Evolutionary conservation across 2,797 vertebrate genomes (phyloP).

Genomic region (Enteromius radiatus): DNA sequence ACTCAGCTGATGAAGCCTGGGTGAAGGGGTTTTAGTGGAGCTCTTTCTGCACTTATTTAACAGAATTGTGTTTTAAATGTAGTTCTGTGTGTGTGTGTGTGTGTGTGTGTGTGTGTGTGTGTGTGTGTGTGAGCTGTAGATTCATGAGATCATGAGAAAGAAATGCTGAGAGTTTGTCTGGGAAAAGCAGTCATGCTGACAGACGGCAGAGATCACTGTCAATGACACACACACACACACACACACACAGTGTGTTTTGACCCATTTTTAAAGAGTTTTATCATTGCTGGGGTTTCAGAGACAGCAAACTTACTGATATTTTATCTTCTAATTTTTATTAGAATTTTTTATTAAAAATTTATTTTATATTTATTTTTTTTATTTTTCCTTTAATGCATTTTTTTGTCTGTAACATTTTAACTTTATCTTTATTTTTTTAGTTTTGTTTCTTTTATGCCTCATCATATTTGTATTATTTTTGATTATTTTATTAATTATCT

Average conservation of each 20-base stretch:
- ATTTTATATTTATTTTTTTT: too few species aligned
- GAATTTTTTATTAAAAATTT: neutral
- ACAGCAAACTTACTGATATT: neutral
- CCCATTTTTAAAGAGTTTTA: neutral
- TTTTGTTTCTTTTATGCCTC: neutral
- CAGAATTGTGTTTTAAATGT: neutral
- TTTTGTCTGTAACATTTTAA: neutral
- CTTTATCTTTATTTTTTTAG: neutral
- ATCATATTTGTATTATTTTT: neutral
- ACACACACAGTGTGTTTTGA: conserved; percentile 21
- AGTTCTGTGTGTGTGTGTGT: conserved; percentile 19
- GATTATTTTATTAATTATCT: neutral
- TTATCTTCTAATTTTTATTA: neutral
- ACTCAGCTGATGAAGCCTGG: neutral
- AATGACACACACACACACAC: conserved; percentile 24
- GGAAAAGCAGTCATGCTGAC: conserved; percentile 45
- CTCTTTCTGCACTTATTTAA: neutral
- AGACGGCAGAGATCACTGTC: conserved; percentile 48
- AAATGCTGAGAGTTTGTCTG: conserved; percentile 59
- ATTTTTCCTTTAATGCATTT: neutral
- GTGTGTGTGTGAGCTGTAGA: neutral
- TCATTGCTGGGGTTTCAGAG: neutral
- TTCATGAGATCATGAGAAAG: conserved; percentile 62
- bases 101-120: conserved; percentile 24
- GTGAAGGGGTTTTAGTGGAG: neutral